phyloP scores from a whole-genome alignment of 2,113 vertebrate genomes.

The Zapornia atra region DNA sequence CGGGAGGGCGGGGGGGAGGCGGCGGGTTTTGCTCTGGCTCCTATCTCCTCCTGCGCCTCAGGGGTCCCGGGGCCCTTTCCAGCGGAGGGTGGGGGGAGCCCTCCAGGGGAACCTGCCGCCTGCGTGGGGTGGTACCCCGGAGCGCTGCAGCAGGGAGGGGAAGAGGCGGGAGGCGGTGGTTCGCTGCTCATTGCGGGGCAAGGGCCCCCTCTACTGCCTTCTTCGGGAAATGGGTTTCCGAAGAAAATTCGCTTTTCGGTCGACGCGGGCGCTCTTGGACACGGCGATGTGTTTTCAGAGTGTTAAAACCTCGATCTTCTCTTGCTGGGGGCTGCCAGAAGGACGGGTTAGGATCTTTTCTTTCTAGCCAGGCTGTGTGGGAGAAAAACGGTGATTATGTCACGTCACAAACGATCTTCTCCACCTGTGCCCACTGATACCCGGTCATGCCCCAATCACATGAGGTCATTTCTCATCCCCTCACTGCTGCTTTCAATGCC shows the following conservation, averaged over 20 bases:
- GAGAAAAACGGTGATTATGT: not conserved
- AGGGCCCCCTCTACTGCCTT: conserved; percentile 59
- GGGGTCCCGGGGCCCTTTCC: not conserved
- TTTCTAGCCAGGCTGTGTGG: not conserved
- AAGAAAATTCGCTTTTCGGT: not conserved
- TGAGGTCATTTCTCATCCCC: not conserved
- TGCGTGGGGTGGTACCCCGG: rapidly evolving
- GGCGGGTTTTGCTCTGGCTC: not conserved
- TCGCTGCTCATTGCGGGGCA: not conserved
- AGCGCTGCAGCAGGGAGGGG: no score
- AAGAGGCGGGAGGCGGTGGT: no score
- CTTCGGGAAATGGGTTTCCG: not conserved
- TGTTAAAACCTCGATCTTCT: rapidly evolving
- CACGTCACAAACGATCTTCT: not conserved
- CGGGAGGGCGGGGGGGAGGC: no score
- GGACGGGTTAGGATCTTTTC: no score
- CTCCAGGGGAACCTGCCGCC: no score
- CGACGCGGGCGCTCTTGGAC: no score
- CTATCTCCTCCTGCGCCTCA: rapidly evolving
- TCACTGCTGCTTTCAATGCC: not conserved
- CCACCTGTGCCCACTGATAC: not conserved
- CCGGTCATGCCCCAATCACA: not conserved
- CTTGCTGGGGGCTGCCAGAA: rapidly evolving
- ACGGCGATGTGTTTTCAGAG: rapidly evolving
- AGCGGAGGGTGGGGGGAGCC: rapidly evolving